Conservation (phyloP, 2,888 invertebrate genomes). For the Stenoptilia bipunctidactyla region DNA sequence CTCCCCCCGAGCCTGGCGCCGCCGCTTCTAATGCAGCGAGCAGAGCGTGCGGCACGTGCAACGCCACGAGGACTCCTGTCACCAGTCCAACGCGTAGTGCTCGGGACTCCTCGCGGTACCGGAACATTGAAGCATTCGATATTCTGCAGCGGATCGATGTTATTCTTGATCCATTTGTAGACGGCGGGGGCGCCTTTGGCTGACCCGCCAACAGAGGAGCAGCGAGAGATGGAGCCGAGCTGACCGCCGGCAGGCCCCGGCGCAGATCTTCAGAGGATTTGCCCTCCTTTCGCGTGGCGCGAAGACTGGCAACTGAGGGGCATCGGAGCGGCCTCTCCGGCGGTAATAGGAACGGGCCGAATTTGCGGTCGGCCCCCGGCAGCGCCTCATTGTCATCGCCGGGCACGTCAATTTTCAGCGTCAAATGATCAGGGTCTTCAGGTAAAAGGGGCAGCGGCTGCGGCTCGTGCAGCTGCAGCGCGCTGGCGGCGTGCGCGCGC, state of each 20-base stretch:
- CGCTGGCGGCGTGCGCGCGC: conserved; percentile 57
- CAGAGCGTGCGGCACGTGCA: conserved; percentile 77
- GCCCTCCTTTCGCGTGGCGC: conserved; percentile 49
- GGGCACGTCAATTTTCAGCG: conserved; percentile 51
- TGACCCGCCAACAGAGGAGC: conserved; percentile 42
- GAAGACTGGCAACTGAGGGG: conserved; percentile 56
- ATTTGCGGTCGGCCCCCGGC: conserved; percentile 39
- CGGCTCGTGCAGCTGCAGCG: conserved; percentile 64
- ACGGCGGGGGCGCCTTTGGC: conserved; percentile 55
- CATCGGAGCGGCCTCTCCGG: conserved; percentile 54
- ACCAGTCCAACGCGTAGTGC: conserved; percentile 81
- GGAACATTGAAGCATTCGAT: conserved; percentile 86
- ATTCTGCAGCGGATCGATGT: conserved; percentile 83
- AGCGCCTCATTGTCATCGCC: conserved; percentile 25
- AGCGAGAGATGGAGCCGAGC: conserved; percentile 65
- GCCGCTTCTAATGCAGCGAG: conserved; percentile 43
- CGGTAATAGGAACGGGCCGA: conserved; percentile 56
- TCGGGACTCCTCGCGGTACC: conserved; percentile 89
- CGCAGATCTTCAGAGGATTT: conserved; percentile 50
- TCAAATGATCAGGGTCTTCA: conserved; percentile 55
- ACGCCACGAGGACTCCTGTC: conserved; percentile 80
- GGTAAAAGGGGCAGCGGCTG: conserved; percentile 46
- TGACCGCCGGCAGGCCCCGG: conserved; percentile 54
- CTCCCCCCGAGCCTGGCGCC: conserved; percentile 63
- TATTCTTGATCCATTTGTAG: conserved; percentile 72